Percentiles rank a stretch among this genome's conserved stretches.
These are phyloP conservation scores for Hystrix cristata DNA, from an alignment of 2,113 vertebrate genomes.

Conservation along the genomic window DNA sequence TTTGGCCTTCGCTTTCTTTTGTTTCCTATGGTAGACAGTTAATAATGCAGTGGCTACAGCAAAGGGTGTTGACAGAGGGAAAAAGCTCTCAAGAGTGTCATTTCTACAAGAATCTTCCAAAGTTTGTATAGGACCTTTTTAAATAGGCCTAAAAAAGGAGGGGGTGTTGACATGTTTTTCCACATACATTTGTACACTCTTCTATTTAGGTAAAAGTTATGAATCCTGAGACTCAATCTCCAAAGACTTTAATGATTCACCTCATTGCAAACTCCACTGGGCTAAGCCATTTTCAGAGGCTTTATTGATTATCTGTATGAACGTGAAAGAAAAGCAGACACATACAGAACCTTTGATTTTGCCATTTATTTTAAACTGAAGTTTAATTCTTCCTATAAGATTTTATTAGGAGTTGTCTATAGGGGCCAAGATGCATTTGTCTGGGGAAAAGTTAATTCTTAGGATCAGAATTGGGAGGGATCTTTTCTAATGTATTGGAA, in stretches of 20 bases:
- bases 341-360: slow-evolving; percentile 33
- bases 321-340: not conserved
- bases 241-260: not conserved
- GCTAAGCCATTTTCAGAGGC: not conserved
- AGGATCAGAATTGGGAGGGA: not conserved
- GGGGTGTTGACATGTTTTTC: not conserved
- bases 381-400: not conserved
- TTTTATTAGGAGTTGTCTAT: slow-evolving; percentile 17
- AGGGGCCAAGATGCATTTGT: not conserved
- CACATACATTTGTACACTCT: not conserved
- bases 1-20: not conserved
- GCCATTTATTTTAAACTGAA: slow-evolving; percentile 48
- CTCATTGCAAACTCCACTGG: not conserved
- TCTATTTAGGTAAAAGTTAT: not conserved
- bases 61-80: not conserved
- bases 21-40: not conserved
- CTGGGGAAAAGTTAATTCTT: not conserved
- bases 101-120: not conserved
- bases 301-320: slow-evolving; percentile 32
- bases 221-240: not conserved
- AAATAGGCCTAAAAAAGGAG: not conserved
- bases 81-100: not conserved
- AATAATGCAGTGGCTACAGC: not conserved
- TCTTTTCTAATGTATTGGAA: not conserved
- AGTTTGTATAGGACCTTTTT: not conserved